A percentile compares a stretch with the other conserved stretches of the same genome.
Evolutionary conservation across 2,888 invertebrate species (phyloP).

Genomic region (Watsonalla cultraria): DNA sequence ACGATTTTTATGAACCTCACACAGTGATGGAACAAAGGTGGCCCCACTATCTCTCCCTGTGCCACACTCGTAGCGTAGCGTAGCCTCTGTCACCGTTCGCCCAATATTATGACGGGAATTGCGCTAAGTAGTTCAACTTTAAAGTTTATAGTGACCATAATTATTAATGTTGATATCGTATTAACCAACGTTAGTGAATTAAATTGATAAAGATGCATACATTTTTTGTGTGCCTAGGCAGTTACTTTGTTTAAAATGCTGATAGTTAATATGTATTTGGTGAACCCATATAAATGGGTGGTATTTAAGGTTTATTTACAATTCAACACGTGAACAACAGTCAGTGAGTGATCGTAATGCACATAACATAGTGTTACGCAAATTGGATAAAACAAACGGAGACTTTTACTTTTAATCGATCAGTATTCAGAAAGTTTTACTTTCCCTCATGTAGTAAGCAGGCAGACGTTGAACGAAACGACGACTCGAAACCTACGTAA

Average conservation of each 20-base stretch:
- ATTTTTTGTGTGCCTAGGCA: no score
- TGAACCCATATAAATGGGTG: no score
- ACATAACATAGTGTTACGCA: slow-evolving; percentile 42
- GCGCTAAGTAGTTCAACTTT: no score
- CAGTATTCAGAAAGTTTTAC: slow-evolving; percentile 65
- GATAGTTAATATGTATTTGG: no score
- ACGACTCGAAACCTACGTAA: not conserved
- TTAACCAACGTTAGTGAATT: no score
- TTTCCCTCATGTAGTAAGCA: slow-evolving; percentile 40
- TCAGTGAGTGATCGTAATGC: slow-evolving; percentile 21
- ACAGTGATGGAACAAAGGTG: not conserved
- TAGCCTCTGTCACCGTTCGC: no score
- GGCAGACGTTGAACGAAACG: not conserved
- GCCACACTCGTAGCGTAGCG: not conserved
- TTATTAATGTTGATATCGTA: no score
- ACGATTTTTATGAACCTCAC: not conserved
- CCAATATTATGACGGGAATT: no score
- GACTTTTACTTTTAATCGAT: slow-evolving; percentile 70
- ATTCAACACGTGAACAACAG: slow-evolving; percentile 20
- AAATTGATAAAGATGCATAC: no score
- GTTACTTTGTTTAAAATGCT: no score
- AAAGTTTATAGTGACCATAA: no score
- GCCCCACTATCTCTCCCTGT: not conserved
- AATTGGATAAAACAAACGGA: slow-evolving; percentile 31
- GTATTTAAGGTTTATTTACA: slow-evolving; percentile 9